Evolutionary conservation across 2,797 vertebrate genomes (phyloP), one percentile per base, ranked within the genome.

Genomic region (Silurus aristotelis): DNA sequence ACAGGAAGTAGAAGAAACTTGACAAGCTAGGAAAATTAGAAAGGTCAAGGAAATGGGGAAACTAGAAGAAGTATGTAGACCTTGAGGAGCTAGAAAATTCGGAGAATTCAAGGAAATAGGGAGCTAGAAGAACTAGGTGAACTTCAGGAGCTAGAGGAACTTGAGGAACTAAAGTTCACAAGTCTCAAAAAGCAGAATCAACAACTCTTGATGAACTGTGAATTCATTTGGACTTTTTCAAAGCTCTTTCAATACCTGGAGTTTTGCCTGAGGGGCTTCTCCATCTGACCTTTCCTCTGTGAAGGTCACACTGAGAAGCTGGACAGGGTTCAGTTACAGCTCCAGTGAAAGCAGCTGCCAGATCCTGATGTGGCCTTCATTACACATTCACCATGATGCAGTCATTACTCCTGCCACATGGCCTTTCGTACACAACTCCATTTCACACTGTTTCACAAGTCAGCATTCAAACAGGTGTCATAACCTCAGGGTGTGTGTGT

Each of bases 221-320:
- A 46, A n/a, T 64, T 80, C n/a, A n/a, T 80, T 52, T 52, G 22
- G 78, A 48, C 31, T 31, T 76, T 38, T 38, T 38, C 38, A 38
- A 60, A 88, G 81, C 73, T 80, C 87, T 76, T 60, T 79, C 66
- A 80, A 60, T 82, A 14, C 64, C 19, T 52, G 38, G 73, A 20
- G 52, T 22, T 22, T 78, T 43, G 84, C 85, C 82, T 79, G 70
- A 73, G 83, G 87, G 70, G 72, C 31, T 31, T 67, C 55, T 83
- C 22, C 48, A 22, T 27, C 76, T 87, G 83, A 85, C 86, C 86
- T 89, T 89, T 85, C 25, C 56, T 19, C 2, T 15, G 71, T 63
- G 73, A 89, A 89, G 84, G 88, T 85, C 88, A 84, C 17, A 46
- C 27, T 38, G 64, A 76, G 71, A 43, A 73, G 52, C 68, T 43